A percentile compares a stretch with the other conserved stretches of the same genome.
These are phyloP conservation scores for Aythya baeri DNA, from an alignment of 2,113 vertebrate species.

Conservation along the genomic window DNA sequence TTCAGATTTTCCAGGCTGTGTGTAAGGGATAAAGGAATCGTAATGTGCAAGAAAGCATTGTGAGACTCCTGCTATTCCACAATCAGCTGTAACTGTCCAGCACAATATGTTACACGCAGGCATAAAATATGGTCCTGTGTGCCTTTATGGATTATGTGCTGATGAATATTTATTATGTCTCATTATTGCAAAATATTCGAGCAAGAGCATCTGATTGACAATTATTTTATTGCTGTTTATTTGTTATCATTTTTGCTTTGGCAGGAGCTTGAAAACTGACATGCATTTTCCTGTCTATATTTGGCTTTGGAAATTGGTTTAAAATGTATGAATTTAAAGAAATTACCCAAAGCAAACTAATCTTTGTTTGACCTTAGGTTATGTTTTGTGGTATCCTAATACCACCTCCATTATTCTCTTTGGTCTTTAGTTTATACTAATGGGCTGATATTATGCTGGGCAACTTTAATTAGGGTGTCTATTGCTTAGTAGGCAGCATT, in stretches of 20 bases:
- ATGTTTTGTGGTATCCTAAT: slow-evolving; percentile 20
- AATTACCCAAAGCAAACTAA: slow-evolving; percentile 28
- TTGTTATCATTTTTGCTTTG: slow-evolving; percentile 58
- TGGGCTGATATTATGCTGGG: slow-evolving; percentile 41
- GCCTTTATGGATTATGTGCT: slow-evolving; percentile 10
- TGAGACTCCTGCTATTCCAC: not conserved
- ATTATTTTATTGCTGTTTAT: slow-evolving; percentile 65
- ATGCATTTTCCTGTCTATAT: slow-evolving; percentile 43
- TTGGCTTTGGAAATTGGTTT: not conserved
- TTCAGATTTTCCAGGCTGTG: not conserved
- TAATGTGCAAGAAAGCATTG: not conserved
- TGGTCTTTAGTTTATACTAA: slow-evolving; percentile 58
- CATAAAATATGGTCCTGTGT: not conserved
- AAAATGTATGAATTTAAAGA: slow-evolving; percentile 34
- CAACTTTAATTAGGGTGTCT: slow-evolving; percentile 65
- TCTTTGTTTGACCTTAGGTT: slow-evolving; percentile 37
- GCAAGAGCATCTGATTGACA: slow-evolving; percentile 34
- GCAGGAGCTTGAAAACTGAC: slow-evolving; percentile 22
- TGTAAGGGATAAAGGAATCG: not conserved
- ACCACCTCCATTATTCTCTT: slow-evolving; percentile 38
- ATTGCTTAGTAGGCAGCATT: slow-evolving; percentile 57
- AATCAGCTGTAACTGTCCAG: not conserved
- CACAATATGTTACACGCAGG: not conserved
- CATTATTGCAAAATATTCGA: slow-evolving; percentile 53
- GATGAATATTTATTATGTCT: slow-evolving; percentile 70